Percentiles rank a stretch among this genome's conserved stretches.
Conservation (phyloP, 2,113 vertebrate genomes). For the Sceloporus undulatus region DNA sequence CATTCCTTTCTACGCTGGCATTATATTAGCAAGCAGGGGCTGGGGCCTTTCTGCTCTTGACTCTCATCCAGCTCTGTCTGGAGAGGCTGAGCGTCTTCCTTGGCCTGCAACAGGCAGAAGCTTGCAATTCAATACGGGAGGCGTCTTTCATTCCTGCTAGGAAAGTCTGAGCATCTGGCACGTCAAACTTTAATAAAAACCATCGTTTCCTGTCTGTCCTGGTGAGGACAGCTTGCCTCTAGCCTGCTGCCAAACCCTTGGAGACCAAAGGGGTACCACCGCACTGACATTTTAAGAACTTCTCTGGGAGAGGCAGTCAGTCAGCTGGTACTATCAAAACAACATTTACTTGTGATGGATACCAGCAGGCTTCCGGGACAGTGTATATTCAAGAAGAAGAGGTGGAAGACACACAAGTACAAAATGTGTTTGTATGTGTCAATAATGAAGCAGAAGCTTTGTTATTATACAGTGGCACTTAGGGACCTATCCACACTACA, state of each 20-base stretch:
- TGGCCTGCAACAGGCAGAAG: constrained; percentile 31
- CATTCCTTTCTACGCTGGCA: not conserved
- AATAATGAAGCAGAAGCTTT: not conserved
- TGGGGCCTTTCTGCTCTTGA: not conserved
- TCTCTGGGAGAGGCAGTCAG: not conserved
- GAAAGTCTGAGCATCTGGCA: constrained; percentile 2
- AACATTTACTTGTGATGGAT: not conserved
- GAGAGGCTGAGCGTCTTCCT: constrained; percentile 24
- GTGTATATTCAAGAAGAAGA: not conserved
- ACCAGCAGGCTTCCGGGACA: not conserved
- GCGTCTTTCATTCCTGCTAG: not conserved
- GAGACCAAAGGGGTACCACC: not conserved
- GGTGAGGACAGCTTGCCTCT: not conserved
- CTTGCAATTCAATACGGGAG: not conserved
- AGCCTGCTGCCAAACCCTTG: not conserved
- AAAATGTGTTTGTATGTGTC: too few relatives aligned
- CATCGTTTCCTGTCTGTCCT: constrained; percentile 17
- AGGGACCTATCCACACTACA: not conserved
- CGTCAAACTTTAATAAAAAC: not conserved
- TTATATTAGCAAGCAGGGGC: too few relatives aligned
- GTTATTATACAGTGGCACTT: too few relatives aligned
- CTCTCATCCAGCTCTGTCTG: constrained; percentile 25
- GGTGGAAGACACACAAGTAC: not conserved
- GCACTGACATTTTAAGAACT: not conserved
- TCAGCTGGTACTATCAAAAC: not conserved